phyloP scores from a whole-genome alignment of 30 jellyfish, hydroid and myxozoan genomes.

The Cassiopea andromeda region DNA sequence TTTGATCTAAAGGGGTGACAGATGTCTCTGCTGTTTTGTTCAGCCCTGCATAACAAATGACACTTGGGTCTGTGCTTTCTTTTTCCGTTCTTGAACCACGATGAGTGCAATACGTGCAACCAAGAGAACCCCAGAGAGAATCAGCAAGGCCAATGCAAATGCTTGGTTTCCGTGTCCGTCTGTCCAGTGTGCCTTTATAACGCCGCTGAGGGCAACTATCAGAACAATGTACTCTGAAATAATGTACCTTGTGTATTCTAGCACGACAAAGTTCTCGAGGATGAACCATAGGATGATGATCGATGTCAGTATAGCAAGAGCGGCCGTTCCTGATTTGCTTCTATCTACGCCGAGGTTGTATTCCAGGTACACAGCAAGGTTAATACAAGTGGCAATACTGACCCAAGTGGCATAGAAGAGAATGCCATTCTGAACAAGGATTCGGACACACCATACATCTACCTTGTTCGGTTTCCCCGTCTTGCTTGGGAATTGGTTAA shows the following conservation, averaged over 20 bases:
- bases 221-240: conserved; percentile 65
- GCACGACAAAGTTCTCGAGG: conserved; percentile 68
- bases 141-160: conserved; percentile 38
- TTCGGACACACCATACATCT: conserved; percentile 72
- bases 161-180: conserved; percentile 69
- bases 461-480: conserved; percentile 46
- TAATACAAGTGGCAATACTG: conserved; percentile 61
- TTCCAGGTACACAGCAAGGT: conserved; percentile 38
- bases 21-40: background rate
- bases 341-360: conserved; percentile 60
- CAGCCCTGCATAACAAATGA: conserved; percentile 12
- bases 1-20: background rate
- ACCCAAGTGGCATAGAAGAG: conserved; percentile 75
- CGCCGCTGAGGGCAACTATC: conserved; percentile 66
- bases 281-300: conserved; percentile 66
- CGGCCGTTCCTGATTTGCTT: conserved; percentile 59
- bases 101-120: conserved; percentile 56
- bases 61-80: background rate
- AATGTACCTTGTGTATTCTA: conserved; percentile 48
- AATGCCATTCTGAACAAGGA: conserved; percentile 76
- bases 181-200: conserved; percentile 59
- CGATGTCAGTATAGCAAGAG: conserved; percentile 40
- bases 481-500: conserved; percentile 21
- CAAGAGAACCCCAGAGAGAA: conserved; percentile 45
- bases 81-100: conserved; percentile 47